Evolutionary conservation across 30 jellyfish, hydroid and myxozoan genomes (phyloP), one percentile per base, ranked within the genome.

Genomic region (Mastigias papua): DNA sequence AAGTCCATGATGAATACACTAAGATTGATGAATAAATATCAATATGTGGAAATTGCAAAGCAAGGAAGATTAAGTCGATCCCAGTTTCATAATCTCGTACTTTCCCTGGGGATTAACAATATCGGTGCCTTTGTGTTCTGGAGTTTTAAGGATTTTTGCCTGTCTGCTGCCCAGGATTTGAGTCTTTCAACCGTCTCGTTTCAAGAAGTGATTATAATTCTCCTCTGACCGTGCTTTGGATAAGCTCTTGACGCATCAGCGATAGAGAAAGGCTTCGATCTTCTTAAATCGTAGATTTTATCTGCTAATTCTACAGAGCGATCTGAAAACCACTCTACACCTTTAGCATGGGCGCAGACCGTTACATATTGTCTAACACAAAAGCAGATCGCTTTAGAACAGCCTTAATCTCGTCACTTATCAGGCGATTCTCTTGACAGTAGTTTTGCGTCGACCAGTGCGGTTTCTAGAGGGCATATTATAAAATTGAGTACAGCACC

Each of bases 281-380:
- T 72, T 67, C 76, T 66, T 68, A 85, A 73, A 85, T 62, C 94
- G 30, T 66, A 76, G 73, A 71, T 65, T 34, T 85, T 60, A 85
- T 85, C 94, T 73, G 88, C 88, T 85, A 72, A 85, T 85, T 72
- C 94, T 29, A 70, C 85, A 48, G 85, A 32, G 83, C 77, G 82
- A 85, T 85, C 94, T 72, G 78, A 62, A 85, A 85, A 85, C 94
- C 94, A 73, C 88, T 85, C 82, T 57, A 72, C 25, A 70, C 78
- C 94, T 85, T 77, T 85, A 73, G 94, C 94, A 70, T 85, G 71
- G 61, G 64, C 51, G 94, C 82, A 64, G 94, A 85, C 94, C 94
- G 94, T 85, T 85, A 85, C 34, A 64, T 37, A 85, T 85, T 85
- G 88, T 85, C 82, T 35, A 34, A 34, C 50, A 34, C 88, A 66